phyloP scores from a whole-genome alignment of 2,113 vertebrate species.

The Crotalus tigris region DNA sequence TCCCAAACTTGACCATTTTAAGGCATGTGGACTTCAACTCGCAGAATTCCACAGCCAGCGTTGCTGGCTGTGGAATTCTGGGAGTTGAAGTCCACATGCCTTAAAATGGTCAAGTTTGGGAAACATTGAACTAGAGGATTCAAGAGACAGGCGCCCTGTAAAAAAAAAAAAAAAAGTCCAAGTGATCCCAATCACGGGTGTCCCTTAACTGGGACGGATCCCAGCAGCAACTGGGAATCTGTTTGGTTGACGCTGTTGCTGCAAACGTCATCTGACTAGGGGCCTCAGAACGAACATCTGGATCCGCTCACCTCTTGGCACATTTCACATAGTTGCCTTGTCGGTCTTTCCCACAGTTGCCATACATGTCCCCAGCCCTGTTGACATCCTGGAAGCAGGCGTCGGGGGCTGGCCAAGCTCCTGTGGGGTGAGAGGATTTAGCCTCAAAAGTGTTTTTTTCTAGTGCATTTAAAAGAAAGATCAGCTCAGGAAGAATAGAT shows the following conservation, averaged over 20 bases:
- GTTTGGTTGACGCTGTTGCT: background rate
- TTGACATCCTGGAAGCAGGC: constrained; percentile 89
- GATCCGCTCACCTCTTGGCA: constrained; percentile 72
- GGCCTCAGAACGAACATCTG: background rate
- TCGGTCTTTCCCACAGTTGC: constrained; percentile 86
- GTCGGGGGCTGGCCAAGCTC: constrained; percentile 83
- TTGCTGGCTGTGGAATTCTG: no score
- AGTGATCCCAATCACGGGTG: no score
- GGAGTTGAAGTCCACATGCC: no score
- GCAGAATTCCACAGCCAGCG: no score
- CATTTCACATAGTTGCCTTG: constrained; percentile 82
- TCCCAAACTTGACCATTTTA: no score
- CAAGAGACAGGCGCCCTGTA: background rate
- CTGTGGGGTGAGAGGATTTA: constrained; percentile 57
- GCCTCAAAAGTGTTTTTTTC: no score
- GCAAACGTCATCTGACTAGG: background rate
- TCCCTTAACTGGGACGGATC: background rate
- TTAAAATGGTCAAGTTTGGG: no score
- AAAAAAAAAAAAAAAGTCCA: no score
- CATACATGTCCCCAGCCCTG: constrained; percentile 82
- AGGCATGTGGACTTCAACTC: no score
- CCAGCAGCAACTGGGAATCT: background rate
- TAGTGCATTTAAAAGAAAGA: no score
- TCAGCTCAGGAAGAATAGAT: no score
- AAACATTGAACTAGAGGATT: background rate